Evolutionary conservation across 2,888 invertebrate species (phyloP).

Genomic region (Campaea margaritaria): DNA sequence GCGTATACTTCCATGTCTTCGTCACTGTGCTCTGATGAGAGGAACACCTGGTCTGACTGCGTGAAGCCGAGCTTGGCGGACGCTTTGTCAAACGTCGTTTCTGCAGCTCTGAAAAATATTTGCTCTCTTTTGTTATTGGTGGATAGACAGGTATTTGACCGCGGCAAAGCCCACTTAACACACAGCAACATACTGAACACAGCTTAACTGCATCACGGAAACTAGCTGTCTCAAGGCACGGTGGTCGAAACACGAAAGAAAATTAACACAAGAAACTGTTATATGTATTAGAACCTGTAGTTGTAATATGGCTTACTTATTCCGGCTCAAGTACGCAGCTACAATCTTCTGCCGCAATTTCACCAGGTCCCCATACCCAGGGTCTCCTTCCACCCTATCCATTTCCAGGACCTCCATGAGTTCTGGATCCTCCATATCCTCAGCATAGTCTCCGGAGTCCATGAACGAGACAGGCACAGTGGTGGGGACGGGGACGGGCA

Average conservation of each 20-base stretch:
- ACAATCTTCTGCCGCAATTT: constrained; percentile 75
- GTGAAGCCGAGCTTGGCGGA: constrained; percentile 69
- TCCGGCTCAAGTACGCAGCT: constrained; percentile 72
- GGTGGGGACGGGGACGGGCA: constrained; percentile 76
- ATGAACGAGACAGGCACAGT: constrained; percentile 77
- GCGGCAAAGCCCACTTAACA: not conserved
- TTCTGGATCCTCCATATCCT: constrained; percentile 65
- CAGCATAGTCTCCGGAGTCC: constrained; percentile 75
- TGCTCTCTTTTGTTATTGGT: not conserved
- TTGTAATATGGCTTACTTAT: constrained; percentile 69
- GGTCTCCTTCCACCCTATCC: constrained; percentile 70
- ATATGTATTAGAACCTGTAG: too few species aligned
- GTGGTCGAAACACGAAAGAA: too few species aligned
- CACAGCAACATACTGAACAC: too few species aligned
- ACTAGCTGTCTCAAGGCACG: too few species aligned
- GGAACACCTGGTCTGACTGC: constrained; percentile 75
- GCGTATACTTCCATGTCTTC: constrained; percentile 91
- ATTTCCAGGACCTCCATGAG: constrained; percentile 55
- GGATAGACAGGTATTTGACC: too few species aligned
- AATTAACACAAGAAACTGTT: too few species aligned
- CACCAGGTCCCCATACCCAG: constrained; percentile 71
- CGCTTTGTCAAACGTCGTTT: constrained; percentile 65
- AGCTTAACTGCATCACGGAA: too few species aligned
- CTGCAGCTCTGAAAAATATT: constrained; percentile 55
- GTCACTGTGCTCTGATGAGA: constrained; percentile 88